Evolutionary conservation across 1,140 invertebrate species (phyloP).

Genomic region (Hylaeus volcanicus): DNA sequence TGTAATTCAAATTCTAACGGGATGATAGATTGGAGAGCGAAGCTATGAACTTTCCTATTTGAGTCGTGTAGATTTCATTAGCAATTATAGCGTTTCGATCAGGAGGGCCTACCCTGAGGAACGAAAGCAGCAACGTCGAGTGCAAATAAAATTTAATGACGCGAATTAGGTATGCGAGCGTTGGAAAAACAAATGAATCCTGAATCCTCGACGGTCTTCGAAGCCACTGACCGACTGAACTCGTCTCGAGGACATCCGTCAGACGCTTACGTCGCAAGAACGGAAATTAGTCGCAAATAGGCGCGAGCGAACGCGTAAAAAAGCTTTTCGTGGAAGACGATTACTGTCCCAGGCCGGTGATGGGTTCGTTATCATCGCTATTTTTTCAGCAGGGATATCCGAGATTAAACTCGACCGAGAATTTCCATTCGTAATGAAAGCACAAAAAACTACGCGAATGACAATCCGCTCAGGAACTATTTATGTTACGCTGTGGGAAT

Average conservation of each 20-base stretch:
- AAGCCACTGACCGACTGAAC: no score
- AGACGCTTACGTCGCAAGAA: neutral
- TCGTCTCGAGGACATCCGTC: neutral
- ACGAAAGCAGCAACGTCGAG: no score
- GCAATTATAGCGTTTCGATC: no score
- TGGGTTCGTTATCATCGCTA: slow-evolving; percentile 44
- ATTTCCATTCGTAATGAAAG: slow-evolving; percentile 61
- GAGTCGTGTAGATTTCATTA: no score
- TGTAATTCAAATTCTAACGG: no score
- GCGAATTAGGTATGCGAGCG: no score
- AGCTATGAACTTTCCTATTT: no score
- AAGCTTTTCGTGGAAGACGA: slow-evolving; percentile 33
- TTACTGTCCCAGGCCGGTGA: slow-evolving; percentile 27
- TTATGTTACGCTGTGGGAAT: slow-evolving; percentile 11
- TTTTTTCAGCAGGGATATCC: slow-evolving; percentile 39
- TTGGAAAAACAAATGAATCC: no score
- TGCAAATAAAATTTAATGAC: no score
- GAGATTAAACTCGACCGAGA: slow-evolving; percentile 42
- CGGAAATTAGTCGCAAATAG: slow-evolving; percentile 35
- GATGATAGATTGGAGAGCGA: no score
- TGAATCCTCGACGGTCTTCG: no score
- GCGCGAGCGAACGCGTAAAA: neutral
- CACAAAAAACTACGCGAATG: slow-evolving; percentile 54
- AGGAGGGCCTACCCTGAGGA: no score
- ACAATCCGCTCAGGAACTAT: slow-evolving; percentile 8